These are phyloP conservation scores for Meloe dianella DNA, from an alignment of 2,888 invertebrate genomes.

Conservation along the genomic window DNA sequence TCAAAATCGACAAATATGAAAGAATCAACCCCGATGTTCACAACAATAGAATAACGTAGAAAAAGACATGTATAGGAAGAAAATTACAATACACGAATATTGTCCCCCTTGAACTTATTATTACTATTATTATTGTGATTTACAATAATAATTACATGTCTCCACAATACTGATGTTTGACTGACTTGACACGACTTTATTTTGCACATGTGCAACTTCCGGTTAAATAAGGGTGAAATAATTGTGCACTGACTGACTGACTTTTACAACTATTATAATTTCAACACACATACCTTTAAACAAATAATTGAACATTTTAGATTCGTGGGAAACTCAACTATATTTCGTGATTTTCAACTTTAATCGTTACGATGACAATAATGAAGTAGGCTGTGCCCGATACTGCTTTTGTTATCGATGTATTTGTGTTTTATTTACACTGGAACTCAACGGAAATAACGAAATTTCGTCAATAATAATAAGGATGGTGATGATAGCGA, in stretches of 20 bases:
- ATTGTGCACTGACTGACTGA: slow-evolving; percentile 39
- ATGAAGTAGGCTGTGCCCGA: neutral
- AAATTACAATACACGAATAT: slow-evolving; percentile 4
- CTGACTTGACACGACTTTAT: slow-evolving; percentile 26
- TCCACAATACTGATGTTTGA: neutral
- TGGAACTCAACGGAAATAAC: neutral
- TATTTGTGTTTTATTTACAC: neutral
- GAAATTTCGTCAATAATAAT: neutral
- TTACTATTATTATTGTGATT: neutral
- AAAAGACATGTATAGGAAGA: neutral
- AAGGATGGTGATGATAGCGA: neutral
- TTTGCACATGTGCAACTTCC: slow-evolving; percentile 53
- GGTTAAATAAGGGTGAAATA: slow-evolving; percentile 50
- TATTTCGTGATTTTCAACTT: neutral
- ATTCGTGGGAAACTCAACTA: neutral
- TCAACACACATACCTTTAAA: neutral
- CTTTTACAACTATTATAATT: neutral
- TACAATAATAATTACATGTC: slow-evolving; percentile 9
- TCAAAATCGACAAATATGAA: neutral
- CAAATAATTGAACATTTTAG: neutral
- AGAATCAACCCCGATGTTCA: neutral
- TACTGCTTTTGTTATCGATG: neutral
- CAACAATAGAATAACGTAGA: slow-evolving; percentile 4
- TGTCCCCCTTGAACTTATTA: slow-evolving; percentile 3
- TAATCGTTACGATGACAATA: neutral